Evolutionary conservation across 2,113 vertebrate species (phyloP).

Genomic region (Calidris pygmaea): DNA sequence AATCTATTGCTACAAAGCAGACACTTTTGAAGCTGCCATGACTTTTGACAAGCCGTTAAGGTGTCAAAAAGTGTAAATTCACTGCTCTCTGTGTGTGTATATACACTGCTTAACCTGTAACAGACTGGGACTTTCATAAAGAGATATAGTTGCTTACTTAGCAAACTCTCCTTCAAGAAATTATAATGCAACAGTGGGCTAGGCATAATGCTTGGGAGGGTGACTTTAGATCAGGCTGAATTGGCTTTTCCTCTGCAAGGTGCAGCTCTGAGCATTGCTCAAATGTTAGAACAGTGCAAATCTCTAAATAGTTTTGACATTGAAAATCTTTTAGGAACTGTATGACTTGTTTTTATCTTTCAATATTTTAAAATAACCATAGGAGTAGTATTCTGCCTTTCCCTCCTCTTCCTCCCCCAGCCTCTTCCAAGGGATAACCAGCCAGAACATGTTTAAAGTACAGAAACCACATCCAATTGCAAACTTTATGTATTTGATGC

Average conservation of each 20-base stretch:
- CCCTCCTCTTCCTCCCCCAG: not conserved
- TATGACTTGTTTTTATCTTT: not conserved
- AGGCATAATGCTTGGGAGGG: not conserved
- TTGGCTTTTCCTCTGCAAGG: not conserved
- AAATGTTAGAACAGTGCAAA: not conserved
- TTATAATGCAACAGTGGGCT: not conserved
- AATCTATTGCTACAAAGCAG: not conserved
- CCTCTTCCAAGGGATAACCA: not conserved
- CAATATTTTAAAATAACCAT: not conserved
- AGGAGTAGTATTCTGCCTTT: not conserved
- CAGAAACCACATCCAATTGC: not conserved
- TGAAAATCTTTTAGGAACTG: not conserved
- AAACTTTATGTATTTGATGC: not conserved
- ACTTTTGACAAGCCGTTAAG: slow-evolving; percentile 51
- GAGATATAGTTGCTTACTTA: slow-evolving; percentile 14
- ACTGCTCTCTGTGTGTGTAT: not conserved
- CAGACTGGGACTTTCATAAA: not conserved
- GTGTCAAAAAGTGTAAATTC: slow-evolving; percentile 31
- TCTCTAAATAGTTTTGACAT: not conserved
- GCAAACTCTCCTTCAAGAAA: not conserved
- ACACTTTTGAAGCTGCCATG: slow-evolving; percentile 35
- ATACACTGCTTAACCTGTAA: not conserved
- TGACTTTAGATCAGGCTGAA: not conserved
- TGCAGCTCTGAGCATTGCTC: not conserved
- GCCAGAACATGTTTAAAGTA: not conserved